Evolutionary conservation across 2,888 invertebrate genomes (phyloP), one percentile per base, ranked within the genome.

Genomic region (Oscheius onirici): DNA sequence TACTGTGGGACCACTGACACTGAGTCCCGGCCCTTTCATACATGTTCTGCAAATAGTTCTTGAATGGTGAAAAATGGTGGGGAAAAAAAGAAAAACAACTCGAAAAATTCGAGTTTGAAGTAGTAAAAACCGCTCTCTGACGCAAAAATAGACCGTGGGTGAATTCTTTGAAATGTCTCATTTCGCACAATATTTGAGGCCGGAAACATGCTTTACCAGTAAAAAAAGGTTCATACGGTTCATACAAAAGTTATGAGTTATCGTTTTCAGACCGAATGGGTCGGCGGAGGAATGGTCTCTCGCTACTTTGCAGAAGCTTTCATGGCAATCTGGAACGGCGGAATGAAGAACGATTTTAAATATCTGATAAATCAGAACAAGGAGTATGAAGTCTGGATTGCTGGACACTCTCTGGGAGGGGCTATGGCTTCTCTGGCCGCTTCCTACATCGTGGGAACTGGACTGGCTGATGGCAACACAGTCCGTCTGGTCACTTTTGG

Each of bases 401-500:
- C 76, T 13, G 79, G 79, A 2, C 82, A 80, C 67, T 80, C 78
- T 15, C 71, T 82, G 13, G 83, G 83, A 3, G 83, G 82, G 10
- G 73, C 83, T 24, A 77, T 83, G 78, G 82, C 83, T 5, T 73
- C 81, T 13, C 65, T 83, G 28, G 78, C 80, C 60, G 69, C 79
- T 46, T 69, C 67, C 17, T 75, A 75, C 61, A 49, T 83, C 28
- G 73, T 77, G n/a, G 22, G 57, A 34, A 69, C 71, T 34, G 57
- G 67, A 5, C 65, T 77, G 11, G 71, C 71, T 24, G 66, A 63
- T 6, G 66, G 75, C 5, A 57, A 67, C 8, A 71, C 73, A 22
- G 55, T 83, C 28, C 68, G 72, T 43, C 60, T 83, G 63, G 72
- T 80, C 55, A 83, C 84, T 13, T 84, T 83, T 68, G 84, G 83